Percentiles rank a stretch among this genome's conserved stretches.
phyloP scores from a whole-genome alignment of 2,113 vertebrate genomes.

The Brevimyrus niger region DNA sequence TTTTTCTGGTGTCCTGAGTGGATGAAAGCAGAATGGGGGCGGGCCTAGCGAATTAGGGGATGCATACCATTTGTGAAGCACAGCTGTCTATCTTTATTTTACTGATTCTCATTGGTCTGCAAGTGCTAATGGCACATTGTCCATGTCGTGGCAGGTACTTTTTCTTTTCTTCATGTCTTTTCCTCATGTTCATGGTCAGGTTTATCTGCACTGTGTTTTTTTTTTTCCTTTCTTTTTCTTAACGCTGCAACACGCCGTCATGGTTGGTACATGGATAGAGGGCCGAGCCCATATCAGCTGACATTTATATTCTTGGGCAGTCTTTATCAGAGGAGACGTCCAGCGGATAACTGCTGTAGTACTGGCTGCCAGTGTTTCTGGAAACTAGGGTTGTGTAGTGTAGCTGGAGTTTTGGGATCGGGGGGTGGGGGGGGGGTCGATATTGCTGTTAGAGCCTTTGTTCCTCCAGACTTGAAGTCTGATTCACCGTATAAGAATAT shows the following conservation, averaged over 20 bases:
- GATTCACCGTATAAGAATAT: neutral
- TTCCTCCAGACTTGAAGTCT: neutral
- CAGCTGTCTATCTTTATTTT: neutral
- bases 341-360: slow-evolving; percentile 60
- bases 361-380: slow-evolving; percentile 59
- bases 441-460: neutral
- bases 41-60: neutral
- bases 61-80: neutral
- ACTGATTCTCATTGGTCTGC: neutral
- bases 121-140: neutral
- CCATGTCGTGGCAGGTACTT: neutral
- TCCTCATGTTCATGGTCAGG: neutral
- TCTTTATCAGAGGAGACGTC: slow-evolving; percentile 66
- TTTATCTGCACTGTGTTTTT: slow-evolving; percentile 36
- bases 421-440: neutral
- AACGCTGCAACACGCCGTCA: slow-evolving; percentile 41
- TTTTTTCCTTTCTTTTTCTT: slow-evolving; percentile 27
- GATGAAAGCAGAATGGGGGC: neutral
- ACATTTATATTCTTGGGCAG: slow-evolving; percentile 64
- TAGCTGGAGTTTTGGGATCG: neutral
- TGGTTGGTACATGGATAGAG: slow-evolving; percentile 50
- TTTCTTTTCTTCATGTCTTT: neutral
- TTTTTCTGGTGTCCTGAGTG: neutral
- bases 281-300: slow-evolving; percentile 64
- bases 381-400: neutral